These are phyloP conservation scores for Drosophila imparisetae DNA, from an alignment of 2,888 invertebrate genomes.

Conservation along the genomic window DNA sequence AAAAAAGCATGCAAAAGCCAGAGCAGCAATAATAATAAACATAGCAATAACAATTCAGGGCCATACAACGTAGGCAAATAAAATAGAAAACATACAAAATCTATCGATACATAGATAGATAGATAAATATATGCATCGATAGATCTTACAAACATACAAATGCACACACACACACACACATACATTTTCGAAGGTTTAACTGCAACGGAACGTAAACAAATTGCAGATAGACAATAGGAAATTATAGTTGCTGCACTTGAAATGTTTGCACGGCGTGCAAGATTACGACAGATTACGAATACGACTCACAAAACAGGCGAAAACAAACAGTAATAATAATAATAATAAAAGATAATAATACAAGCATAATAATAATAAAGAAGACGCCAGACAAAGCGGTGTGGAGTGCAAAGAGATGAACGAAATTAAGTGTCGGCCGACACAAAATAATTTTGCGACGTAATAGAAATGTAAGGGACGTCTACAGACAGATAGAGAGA, in stretches of 20 bases:
- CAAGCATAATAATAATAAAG: constrained; percentile 12
- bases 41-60: constrained; percentile 48
- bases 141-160: not conserved
- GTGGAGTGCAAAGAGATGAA: not conserved
- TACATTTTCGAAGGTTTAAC: constrained; percentile 20
- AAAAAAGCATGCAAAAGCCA: constrained; percentile 19
- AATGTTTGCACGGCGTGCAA: constrained; percentile 47
- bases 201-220: constrained; percentile 51
- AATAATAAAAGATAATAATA: constrained; percentile 2
- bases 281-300: constrained; percentile 68
- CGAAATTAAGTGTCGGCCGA: constrained; percentile 44
- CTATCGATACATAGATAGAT: constrained; percentile 35
- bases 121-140: not conserved
- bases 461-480: constrained; percentile 45
- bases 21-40: constrained; percentile 15
- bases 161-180: not conserved
- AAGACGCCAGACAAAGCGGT: not conserved
- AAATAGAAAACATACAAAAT: constrained; percentile 68
- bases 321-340: not conserved
- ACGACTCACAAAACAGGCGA: constrained; percentile 58
- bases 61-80: constrained; percentile 46
- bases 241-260: constrained; percentile 60
- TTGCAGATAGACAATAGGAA: constrained; percentile 43
- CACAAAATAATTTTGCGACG: constrained; percentile 46
- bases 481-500: not conserved